Percentiles rank a stretch among this genome's conserved stretches.
phyloP scores from a whole-genome alignment of 1,140 invertebrate genomes.

The Tyrophagus putrescentiae region DNA sequence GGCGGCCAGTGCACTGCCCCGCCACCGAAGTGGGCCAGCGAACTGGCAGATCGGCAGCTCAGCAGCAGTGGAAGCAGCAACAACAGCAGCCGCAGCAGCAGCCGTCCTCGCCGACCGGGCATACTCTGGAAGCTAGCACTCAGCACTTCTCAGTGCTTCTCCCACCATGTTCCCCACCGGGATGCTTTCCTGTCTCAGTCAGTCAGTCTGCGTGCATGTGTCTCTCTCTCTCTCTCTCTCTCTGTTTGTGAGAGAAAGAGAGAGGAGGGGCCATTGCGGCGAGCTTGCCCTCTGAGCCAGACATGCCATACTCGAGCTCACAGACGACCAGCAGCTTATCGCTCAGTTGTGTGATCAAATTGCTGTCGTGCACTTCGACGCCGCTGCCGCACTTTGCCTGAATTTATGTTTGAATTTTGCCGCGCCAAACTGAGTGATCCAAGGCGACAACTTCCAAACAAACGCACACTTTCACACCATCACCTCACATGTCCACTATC shows the following conservation, averaged over 20 bases:
- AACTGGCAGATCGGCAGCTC: background rate
- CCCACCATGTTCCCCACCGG: too few species aligned
- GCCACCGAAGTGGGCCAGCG: slow-evolving; percentile 8
- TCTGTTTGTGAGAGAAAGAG: too few species aligned
- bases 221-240: slow-evolving; percentile 1
- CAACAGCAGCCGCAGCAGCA: too few species aligned
- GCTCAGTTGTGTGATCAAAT: slow-evolving; percentile 18
- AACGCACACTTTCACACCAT: too few species aligned
- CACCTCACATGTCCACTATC: too few species aligned
- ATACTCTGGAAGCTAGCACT: too few species aligned
- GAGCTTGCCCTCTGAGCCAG: too few species aligned
- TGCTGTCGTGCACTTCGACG: slow-evolving; percentile 5
- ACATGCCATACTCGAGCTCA: too few species aligned
- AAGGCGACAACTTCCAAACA: background rate
- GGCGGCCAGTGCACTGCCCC: slow-evolving; percentile 13
- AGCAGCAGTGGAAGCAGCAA: background rate
- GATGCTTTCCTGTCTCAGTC: slow-evolving; percentile 4
- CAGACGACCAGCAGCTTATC: too few species aligned
- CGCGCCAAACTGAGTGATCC: background rate
- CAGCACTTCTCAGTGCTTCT: too few species aligned
- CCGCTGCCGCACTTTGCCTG: background rate
- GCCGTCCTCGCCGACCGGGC: too few species aligned
- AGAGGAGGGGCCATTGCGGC: too few species aligned
- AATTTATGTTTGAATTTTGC: background rate
- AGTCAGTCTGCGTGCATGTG: background rate